Evolutionary conservation across 2,113 vertebrate species (phyloP).

Genomic region (Mixornis gularis): DNA sequence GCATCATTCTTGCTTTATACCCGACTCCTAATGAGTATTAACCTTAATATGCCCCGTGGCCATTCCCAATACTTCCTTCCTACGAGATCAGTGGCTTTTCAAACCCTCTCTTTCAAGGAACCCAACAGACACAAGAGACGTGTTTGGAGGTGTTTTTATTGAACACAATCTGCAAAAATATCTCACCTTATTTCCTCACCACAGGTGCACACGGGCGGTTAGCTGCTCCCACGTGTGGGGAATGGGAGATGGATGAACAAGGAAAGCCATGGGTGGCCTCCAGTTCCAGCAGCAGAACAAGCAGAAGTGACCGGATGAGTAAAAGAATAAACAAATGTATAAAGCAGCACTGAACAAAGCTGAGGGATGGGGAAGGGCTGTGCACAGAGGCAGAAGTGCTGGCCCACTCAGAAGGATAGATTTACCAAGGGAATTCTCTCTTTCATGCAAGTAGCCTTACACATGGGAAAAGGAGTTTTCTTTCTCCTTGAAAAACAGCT

Average conservation of each 20-base stretch:
- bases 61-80: neutral
- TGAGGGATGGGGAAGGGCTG: neutral
- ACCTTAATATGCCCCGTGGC: neutral
- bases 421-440: neutral
- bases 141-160: neutral
- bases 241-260: neutral
- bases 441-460: neutral
- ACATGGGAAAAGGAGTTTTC: neutral
- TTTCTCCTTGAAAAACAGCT: neutral
- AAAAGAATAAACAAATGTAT: neutral
- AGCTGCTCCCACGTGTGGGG: neutral
- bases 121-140: neutral
- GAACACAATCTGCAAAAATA: neutral
- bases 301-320: fast-evolving
- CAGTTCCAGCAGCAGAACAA: neutral
- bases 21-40: neutral
- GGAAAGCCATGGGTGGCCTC: neutral
- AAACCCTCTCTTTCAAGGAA: neutral
- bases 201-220: neutral
- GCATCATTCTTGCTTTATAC: neutral
- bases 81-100: neutral
- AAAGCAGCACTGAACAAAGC: neutral
- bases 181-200: neutral
- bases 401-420: neutral
- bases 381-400: neutral